phyloP scores from a whole-genome alignment of 2,888 invertebrate species.

The Polymixis flavicincta region DNA sequence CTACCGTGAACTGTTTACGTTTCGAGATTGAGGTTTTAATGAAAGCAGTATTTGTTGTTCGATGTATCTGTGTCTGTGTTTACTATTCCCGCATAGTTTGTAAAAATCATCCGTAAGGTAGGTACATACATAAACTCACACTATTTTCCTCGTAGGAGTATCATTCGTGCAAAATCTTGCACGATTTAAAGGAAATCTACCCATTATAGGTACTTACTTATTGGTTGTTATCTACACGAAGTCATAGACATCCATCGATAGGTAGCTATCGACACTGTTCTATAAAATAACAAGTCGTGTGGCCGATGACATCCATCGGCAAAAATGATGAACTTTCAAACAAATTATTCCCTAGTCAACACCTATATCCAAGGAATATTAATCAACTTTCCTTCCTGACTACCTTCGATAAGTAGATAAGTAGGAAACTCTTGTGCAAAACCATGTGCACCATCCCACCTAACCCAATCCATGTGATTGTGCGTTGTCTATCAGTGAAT shows the following conservation, averaged over 20 bases:
- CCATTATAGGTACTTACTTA: neutral
- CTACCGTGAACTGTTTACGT: conserved; percentile 13
- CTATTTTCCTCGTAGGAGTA: too few relatives aligned
- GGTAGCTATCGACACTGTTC: neutral
- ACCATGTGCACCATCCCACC: too few relatives aligned
- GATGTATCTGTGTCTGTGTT: neutral
- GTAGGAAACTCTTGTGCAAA: neutral
- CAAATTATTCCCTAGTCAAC: neutral
- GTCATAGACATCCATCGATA: neutral
- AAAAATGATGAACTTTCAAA: neutral
- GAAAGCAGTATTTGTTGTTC: neutral
- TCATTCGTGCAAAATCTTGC: neutral
- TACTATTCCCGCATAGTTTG: too few relatives aligned
- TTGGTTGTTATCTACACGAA: neutral
- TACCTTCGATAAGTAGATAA: neutral
- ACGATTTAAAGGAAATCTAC: neutral
- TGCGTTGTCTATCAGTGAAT: neutral
- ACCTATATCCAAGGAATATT: too few relatives aligned
- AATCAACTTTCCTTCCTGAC: neutral
- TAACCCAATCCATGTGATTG: too few relatives aligned
- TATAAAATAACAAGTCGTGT: neutral
- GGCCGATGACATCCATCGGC: neutral
- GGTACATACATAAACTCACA: too few relatives aligned
- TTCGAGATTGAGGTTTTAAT: neutral
- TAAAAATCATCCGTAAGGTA: too few relatives aligned